These are phyloP conservation scores for Pipistrellus pygmaeus DNA, from an alignment of 2,797 vertebrate genomes.

Conservation along the genomic window DNA sequence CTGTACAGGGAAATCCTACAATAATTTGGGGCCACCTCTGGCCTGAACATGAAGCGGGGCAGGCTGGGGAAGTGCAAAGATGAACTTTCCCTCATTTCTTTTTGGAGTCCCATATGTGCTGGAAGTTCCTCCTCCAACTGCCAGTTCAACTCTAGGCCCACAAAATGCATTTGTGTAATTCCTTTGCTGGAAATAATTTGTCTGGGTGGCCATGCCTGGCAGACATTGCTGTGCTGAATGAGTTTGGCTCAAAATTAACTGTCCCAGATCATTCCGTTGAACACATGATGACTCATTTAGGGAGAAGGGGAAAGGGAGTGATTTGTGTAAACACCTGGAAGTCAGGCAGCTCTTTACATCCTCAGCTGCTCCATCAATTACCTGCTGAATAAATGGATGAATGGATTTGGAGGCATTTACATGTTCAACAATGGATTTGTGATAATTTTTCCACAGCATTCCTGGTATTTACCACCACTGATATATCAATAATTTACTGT, in stretches of 20 bases:
- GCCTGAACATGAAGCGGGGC: not conserved
- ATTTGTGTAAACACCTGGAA: slow-evolving; percentile 33
- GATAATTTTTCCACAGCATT: not conserved
- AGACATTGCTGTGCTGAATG: not conserved
- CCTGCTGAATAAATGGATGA: slow-evolving; percentile 40
- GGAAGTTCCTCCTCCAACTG: not conserved
- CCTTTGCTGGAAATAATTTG: slow-evolving; percentile 17
- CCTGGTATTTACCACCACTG: not conserved
- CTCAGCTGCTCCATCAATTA: not conserved
- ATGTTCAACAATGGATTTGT: not conserved
- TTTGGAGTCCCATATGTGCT: not conserved
- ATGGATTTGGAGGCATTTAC: not conserved
- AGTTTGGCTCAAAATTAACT: slow-evolving; percentile 60
- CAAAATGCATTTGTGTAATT: slow-evolving; percentile 18
- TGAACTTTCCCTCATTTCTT: not conserved
- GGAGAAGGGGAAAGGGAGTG: not conserved
- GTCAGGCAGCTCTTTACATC: slow-evolving; percentile 33
- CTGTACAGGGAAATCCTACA: slow-evolving; percentile 70
- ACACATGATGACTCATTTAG: slow-evolving; percentile 22
- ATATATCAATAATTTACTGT: not conserved
- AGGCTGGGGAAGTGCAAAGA: not conserved
- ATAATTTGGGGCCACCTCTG: slow-evolving; percentile 64
- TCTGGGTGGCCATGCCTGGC: slow-evolving; percentile 11
- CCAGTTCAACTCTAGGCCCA: not conserved
- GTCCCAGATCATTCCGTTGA: not conserved